phyloP scores from a whole-genome alignment of 2,113 vertebrate genomes.

The Pan paniscus region DNA sequence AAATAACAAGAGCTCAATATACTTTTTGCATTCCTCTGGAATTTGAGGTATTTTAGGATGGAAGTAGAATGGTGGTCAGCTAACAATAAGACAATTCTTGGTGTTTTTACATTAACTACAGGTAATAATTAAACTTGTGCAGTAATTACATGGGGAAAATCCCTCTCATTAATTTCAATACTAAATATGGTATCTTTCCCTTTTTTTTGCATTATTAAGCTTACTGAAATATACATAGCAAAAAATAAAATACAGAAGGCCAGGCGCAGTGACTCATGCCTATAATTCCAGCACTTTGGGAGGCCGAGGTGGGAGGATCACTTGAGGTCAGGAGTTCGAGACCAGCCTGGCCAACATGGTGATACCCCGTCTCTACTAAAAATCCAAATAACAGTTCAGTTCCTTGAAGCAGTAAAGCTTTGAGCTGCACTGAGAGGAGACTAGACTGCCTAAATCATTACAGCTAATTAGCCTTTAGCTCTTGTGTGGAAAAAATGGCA shows the following conservation, averaged over 20 bases:
- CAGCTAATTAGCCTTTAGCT: constrained; percentile 2
- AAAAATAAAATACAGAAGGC: no score
- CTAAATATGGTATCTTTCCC: background rate
- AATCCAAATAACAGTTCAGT: background rate
- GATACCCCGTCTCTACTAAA: no score
- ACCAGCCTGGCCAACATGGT: no score
- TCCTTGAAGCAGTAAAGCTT: constrained; percentile 16
- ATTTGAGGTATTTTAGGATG: background rate
- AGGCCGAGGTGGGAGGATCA: no score
- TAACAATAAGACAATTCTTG: background rate
- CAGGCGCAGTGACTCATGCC: no score
- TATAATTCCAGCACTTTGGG: no score
- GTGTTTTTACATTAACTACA: background rate
- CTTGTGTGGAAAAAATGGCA: background rate
- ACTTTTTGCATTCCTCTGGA: background rate
- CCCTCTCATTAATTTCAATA: constrained; percentile 23
- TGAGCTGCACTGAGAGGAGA: background rate
- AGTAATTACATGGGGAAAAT: background rate
- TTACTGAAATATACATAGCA: constrained; percentile 5
- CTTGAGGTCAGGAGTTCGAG: no score
- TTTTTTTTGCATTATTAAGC: constrained; percentile 18
- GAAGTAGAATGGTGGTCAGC: background rate
- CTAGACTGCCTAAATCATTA: background rate
- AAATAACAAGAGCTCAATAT: background rate
- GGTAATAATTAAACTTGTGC: constrained; percentile 1